Evolutionary conservation across 2,888 invertebrate species (phyloP).

Genomic region (Myopa testacea): DNA sequence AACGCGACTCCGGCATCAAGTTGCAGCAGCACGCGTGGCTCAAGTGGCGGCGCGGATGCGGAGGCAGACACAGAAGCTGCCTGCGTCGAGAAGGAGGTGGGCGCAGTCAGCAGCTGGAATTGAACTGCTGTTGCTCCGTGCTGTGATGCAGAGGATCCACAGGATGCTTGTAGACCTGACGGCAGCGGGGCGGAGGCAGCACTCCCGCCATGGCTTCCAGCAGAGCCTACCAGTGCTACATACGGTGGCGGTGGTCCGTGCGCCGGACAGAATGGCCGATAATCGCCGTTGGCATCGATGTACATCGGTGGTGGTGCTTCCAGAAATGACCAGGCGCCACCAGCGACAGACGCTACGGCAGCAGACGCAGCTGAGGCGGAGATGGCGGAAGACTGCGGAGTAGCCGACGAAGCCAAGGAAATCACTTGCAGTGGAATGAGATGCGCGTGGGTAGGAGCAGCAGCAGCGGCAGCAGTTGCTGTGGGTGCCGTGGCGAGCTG

Average conservation of each 20-base stretch:
- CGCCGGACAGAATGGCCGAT: conserved; percentile 69
- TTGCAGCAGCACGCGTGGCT: conserved; percentile 76
- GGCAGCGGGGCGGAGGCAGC: conserved; percentile 40
- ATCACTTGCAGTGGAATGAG: conserved; percentile 71
- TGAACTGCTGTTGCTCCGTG: conserved; percentile 47
- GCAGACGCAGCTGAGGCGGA: conserved; percentile 38
- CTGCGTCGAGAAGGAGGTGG: neutral
- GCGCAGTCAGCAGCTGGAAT: conserved; percentile 24
- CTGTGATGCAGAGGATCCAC: conserved; percentile 46
- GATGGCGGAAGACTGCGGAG: conserved; percentile 60
- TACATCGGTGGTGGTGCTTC: conserved; percentile 68
- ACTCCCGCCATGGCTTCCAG: conserved; percentile 40
- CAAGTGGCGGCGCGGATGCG: conserved; percentile 41
- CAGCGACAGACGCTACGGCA: conserved; percentile 40
- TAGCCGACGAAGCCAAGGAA: conserved; percentile 64
- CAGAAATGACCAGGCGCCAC: conserved; percentile 65
- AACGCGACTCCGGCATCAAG: conserved; percentile 81
- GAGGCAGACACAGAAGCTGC: conserved; percentile 24
- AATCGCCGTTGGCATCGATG: conserved; percentile 73
- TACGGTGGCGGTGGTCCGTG: conserved; percentile 60
- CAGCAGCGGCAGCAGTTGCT: conserved; percentile 68
- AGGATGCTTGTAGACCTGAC: neutral
- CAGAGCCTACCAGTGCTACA: neutral
- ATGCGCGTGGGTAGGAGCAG: conserved; percentile 70
- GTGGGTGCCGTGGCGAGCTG: conserved; percentile 66